phyloP scores from a whole-genome alignment of 2,113 vertebrate genomes.

The Aplodontia rufa region DNA sequence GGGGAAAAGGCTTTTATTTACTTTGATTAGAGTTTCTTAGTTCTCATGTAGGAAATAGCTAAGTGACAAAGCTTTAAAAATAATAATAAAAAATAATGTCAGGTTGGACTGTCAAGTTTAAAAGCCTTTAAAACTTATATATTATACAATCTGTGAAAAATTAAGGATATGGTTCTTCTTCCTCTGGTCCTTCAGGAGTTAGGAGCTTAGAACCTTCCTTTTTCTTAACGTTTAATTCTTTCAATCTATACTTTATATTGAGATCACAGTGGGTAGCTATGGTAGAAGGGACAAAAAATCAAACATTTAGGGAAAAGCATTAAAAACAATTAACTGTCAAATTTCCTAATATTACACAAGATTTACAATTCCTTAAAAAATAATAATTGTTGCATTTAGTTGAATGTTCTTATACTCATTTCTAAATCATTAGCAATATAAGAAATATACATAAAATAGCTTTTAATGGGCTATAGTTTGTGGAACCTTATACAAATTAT shows the following conservation, averaged over 20 bases:
- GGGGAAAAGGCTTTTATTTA: constrained; percentile 22
- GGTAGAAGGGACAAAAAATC: background rate
- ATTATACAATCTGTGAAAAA: background rate
- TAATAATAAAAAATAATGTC: background rate
- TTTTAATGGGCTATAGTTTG: background rate
- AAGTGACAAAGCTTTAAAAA: background rate
- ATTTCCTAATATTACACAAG: background rate
- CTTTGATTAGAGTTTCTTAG: background rate
- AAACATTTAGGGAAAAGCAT: background rate
- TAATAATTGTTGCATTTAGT: background rate
- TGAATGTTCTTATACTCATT: background rate
- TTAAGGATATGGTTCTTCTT: background rate
- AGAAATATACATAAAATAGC: background rate
- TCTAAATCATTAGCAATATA: constrained; percentile 4
- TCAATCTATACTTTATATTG: background rate
- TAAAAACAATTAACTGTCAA: background rate
- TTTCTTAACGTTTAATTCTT: background rate
- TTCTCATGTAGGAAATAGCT: background rate
- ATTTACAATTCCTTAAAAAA: background rate
- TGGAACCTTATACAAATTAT: background rate
- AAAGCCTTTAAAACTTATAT: background rate
- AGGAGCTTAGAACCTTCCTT: background rate
- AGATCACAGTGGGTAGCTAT: background rate
- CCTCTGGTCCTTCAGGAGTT: background rate
- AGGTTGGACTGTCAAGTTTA: background rate